Conservation (phyloP, 2,888 invertebrate genomes). For the Ecliptopera silaceata region DNA sequence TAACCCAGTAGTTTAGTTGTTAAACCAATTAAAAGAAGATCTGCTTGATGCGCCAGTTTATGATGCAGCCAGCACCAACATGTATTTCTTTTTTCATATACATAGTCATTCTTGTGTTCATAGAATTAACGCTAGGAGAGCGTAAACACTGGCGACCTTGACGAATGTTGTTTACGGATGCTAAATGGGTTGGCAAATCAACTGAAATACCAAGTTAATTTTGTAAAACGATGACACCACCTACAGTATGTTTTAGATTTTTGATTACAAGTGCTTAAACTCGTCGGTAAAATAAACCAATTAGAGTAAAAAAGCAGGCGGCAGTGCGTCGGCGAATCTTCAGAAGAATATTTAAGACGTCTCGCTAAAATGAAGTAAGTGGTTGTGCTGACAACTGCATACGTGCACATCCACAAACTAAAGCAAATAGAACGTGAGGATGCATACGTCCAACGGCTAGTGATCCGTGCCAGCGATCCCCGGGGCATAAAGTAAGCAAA, state of each 20-base stretch:
- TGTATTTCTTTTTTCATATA: slow-evolving; percentile 40
- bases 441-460: slow-evolving; percentile 57
- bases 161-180: slow-evolving; percentile 68
- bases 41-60: not conserved
- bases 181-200: slow-evolving; percentile 62
- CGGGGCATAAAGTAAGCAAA: slow-evolving; percentile 70
- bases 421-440: slow-evolving; percentile 75
- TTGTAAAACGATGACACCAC: slow-evolving; percentile 43
- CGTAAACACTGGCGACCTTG: slow-evolving; percentile 72
- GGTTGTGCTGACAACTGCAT: slow-evolving; percentile 40
- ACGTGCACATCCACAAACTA: slow-evolving; percentile 50
- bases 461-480: slow-evolving; percentile 63
- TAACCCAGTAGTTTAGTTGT: not conserved
- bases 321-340: slow-evolving; percentile 5
- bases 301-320: slow-evolving; percentile 7
- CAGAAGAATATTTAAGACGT: slow-evolving; percentile 5
- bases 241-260: slow-evolving; percentile 23
- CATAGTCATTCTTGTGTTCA: slow-evolving; percentile 39
- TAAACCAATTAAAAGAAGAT: not conserved
- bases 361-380: slow-evolving; percentile 27
- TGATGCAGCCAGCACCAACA: not conserved
- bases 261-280: slow-evolving; percentile 4
- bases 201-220: slow-evolving; percentile 50
- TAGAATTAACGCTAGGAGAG: slow-evolving; percentile 48
- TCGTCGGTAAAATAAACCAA: not conserved